Conservation (phyloP, 2,113 vertebrate genomes). For the Symphodus melops region DNA sequence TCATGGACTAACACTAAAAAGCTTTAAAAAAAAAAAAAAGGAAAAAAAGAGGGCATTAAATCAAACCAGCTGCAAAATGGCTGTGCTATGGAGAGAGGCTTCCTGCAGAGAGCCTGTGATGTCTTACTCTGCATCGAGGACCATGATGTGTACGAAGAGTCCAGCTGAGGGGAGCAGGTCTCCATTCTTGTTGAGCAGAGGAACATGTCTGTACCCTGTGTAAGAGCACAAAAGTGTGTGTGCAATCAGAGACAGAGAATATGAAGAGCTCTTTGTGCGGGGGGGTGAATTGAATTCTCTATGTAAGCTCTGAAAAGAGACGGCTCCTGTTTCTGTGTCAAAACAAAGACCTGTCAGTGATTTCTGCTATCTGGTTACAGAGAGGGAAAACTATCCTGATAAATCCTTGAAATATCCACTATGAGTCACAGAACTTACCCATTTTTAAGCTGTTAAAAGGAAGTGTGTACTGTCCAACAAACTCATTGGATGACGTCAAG, state of each 20-base stretch:
- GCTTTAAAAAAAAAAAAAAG: not conserved
- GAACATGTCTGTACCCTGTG: slow-evolving; percentile 94
- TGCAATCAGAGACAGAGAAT: slow-evolving; percentile 4
- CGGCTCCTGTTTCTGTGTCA: slow-evolving; percentile 3
- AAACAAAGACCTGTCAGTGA: not conserved
- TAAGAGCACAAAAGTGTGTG: slow-evolving; percentile 41
- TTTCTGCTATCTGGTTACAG: not conserved
- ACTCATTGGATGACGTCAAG: slow-evolving; percentile 86
- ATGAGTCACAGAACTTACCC: slow-evolving; percentile 81
- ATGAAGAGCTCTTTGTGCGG: slow-evolving; percentile 38
- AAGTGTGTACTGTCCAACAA: slow-evolving; percentile 91
- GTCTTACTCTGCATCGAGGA: slow-evolving; percentile 76
- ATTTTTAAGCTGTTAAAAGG: slow-evolving; percentile 90
- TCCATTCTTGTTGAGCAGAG: slow-evolving; percentile 89
- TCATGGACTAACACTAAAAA: slow-evolving; percentile 30
- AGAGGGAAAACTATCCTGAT: not conserved
- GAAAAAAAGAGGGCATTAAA: not conserved
- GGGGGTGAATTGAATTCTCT: slow-evolving; percentile 23
- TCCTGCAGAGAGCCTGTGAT: not conserved
- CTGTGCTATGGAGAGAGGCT: not conserved
- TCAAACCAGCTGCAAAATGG: slow-evolving; percentile 22
- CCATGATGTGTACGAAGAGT: slow-evolving; percentile 89
- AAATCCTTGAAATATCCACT: not conserved
- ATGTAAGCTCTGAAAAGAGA: not conserved
- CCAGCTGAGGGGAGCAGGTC: slow-evolving; percentile 88